Conservation (phyloP, 2,888 invertebrate species). For the Stenoptilia bipunctidactyla region DNA sequence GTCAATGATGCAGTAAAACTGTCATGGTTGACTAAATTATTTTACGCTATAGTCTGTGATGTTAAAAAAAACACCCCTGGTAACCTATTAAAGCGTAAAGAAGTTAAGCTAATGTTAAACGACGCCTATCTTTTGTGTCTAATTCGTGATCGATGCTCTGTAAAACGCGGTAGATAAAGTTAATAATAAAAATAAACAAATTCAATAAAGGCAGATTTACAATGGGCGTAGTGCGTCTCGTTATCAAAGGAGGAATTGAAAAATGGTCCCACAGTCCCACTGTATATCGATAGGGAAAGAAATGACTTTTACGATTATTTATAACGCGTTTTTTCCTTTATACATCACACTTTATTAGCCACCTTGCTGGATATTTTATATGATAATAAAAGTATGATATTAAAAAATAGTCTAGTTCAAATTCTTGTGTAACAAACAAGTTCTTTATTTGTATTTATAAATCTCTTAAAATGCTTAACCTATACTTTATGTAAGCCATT, state of each 20-base stretch:
- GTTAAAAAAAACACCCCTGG: conserved; percentile 36
- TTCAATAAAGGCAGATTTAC: conserved; percentile 37
- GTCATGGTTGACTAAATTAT: conserved; percentile 32
- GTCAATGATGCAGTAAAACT: conserved; percentile 31
- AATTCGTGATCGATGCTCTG: conserved; percentile 59
- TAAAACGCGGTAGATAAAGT: conserved; percentile 41
- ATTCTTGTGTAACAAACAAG: no score
- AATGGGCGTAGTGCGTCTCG: conserved; percentile 38
- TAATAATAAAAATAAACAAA: conserved; percentile 44
- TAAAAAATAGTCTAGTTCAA: no score
- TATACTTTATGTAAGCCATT: no score
- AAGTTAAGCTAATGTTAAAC: conserved; percentile 68
- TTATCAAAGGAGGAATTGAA: conserved; percentile 37
- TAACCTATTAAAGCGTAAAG: conserved; percentile 64
- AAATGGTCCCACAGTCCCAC: conserved; percentile 46
- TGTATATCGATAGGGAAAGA: conserved; percentile 32
- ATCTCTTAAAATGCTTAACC: no score
- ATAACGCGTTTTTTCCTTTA: conserved; percentile 13
- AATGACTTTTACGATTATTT: conserved; percentile 43
- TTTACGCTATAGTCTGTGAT: conserved; percentile 29
- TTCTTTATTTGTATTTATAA: no score
- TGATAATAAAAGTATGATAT: conserved; percentile 1
- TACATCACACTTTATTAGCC: conserved; percentile 9
- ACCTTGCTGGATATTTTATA: background rate
- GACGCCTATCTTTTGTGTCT: conserved; percentile 66